Evolutionary conservation across 2,888 invertebrate genomes (phyloP), one percentile per base, ranked within the genome.

Genomic region (Eilema sororculum): DNA sequence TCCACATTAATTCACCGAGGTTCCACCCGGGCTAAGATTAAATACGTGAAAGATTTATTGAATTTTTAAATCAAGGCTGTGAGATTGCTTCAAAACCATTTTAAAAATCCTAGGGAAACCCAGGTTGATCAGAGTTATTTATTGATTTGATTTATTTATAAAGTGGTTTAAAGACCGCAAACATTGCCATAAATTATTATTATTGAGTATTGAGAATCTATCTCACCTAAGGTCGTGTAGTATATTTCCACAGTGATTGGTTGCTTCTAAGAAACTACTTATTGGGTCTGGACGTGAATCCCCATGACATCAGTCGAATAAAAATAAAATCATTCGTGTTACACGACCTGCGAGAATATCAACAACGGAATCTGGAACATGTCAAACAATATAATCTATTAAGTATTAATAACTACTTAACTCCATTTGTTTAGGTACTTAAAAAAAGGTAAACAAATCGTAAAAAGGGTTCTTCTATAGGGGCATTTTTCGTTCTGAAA

Each of bases 221-320:
- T 60, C 30, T 60, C 30, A 60, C 13, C 9, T 30, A 28, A 20
- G 60, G 28, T 60, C 60, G 16, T 25, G 12, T 30, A 30, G 24
- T 64, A 46, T 28, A 69, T 68, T 73, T 72, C 67, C 65, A 71
- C 46, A 69, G n/a, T 52, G 33, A 66, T 56, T 65, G 41, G 22
- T 68, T 56, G n/a, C 13, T 80, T 82, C 80, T 75, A 12, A 28
- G 78, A 76, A 82, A 61, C n/a, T n/a, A n/a, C n/a, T n/a, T 68
- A 12, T n/a, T 52, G 57, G 69, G 70, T 52, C 30, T 64, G 67
- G 16, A 67, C 66, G 80, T 78, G 72, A 81, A 78, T 65, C 78
- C 85, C 87, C 77, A 85, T 87, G 88, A 88, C 88, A 88, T 87
- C 85, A 87, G 81, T 74, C 70, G 70, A 61, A 72, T 74, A 78